Percentiles rank a stretch among this genome's conserved stretches.
These are phyloP conservation scores for Automeris io DNA, from an alignment of 2,888 invertebrate genomes.

Conservation along the genomic window DNA sequence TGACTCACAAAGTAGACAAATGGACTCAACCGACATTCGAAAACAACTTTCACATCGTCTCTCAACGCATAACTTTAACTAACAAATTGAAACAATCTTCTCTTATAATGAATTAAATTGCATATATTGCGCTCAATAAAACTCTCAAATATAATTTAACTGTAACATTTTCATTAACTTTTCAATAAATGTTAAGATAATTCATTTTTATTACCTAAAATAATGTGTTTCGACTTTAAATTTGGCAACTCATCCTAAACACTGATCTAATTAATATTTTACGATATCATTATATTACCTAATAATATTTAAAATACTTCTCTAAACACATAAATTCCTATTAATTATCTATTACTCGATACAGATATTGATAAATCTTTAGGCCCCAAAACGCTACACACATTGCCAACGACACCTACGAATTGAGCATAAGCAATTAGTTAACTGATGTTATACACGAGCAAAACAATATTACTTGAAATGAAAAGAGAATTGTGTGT, in stretches of 20 bases:
- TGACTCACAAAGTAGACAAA: conserved; percentile 12
- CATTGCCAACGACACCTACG: conserved; percentile 31
- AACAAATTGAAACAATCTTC: conserved; percentile 75
- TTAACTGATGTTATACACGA: conserved; percentile 14
- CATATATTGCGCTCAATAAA: conserved; percentile 75
- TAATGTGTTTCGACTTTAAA: conserved; percentile 81
- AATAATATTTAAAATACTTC: conserved; percentile 75
- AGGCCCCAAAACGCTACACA: conserved; percentile 72
- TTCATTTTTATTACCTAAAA: conserved; percentile 76
- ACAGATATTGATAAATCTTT: conserved; percentile 67
- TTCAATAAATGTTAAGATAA: conserved; percentile 74
- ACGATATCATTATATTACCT: conserved; percentile 65
- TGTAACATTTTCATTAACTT: conserved; percentile 74
- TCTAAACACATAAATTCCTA: conserved; percentile 76
- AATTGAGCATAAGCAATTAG: conserved; percentile 44
- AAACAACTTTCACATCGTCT: conserved; percentile 59
- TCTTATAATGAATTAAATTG: conserved; percentile 75
- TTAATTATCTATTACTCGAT: conserved; percentile 73
- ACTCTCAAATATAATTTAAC: conserved; percentile 77
- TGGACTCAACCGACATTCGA: conserved; percentile 26
- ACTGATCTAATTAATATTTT: conserved; percentile 66
- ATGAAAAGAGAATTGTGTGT: conserved; percentile 37
- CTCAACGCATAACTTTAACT: conserved; percentile 74
- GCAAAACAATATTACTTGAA: conserved; percentile 16
- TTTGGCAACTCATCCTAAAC: conserved; percentile 80